Percentiles rank a stretch among this genome's conserved stretches.
Conservation (phyloP, 2,797 vertebrate genomes). For the Anas bernieri region DNA sequence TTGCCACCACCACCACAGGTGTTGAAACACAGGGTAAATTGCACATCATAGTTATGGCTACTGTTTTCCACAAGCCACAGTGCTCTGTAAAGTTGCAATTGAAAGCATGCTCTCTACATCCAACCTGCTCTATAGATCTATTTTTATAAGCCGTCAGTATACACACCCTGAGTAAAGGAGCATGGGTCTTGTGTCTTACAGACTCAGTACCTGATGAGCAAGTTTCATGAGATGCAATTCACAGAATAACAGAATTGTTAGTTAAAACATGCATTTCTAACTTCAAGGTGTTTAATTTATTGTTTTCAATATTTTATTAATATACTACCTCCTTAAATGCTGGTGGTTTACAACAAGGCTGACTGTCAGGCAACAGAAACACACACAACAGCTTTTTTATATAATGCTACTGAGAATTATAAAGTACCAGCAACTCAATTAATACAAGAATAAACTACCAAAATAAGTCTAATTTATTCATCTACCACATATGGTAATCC, state of each 20-base stretch:
- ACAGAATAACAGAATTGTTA: neutral
- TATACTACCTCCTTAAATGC: neutral
- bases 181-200: neutral
- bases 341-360: neutral
- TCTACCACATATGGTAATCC: neutral
- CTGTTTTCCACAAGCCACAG: neutral
- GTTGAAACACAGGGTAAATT: neutral
- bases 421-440: neutral
- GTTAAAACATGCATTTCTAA: neutral
- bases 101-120: neutral
- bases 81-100: neutral
- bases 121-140: neutral
- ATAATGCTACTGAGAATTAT: neutral
- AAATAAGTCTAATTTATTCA: neutral
- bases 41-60: neutral
- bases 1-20: accelerated
- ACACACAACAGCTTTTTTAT: neutral
- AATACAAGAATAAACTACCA: neutral
- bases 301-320: neutral
- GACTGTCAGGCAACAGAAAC: neutral
- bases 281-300: neutral
- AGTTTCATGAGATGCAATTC: neutral
- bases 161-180: neutral
- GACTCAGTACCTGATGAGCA: neutral
- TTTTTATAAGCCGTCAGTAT: neutral